Base-by-base conservation (phyloP, 2,888 invertebrate species). In the Meliscaeva auricollis region DNA sequence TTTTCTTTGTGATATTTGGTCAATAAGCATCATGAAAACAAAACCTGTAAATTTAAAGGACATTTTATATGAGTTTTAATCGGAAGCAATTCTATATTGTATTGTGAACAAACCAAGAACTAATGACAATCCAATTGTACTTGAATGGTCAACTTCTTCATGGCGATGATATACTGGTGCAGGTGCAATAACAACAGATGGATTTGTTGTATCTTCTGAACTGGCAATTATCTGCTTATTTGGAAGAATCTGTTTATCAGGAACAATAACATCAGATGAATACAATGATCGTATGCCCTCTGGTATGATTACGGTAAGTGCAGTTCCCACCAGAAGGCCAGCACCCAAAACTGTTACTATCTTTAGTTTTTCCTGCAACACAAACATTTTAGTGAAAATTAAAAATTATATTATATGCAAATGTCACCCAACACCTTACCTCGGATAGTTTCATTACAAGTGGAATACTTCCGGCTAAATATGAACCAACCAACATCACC, bases 401-500 rank as follows among this genome's bases (percentile, higher is more conserved):
- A n/a, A n/a, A n/a, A n/a, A n/a, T n/a, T n/a, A 38, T 8, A 2
- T 38, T 8, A 11, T 8, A 9, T 38, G 7, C 48, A 69, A 32
- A 38, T 32, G 1, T 2, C 3, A 1, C 7, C 4, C 6, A 22
- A 0, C 11, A 46, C 1, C 91, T 92, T 93, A 98, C 99, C 96
- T 99, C 99, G 38, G 99, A 98, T 92, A 99, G 95, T 89, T 95
- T 96, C 92, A 99, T 96, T 88, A 98, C 96, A 87, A 99, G 93
- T 22, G 99, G 99, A 90, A 99, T 96, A 82, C 96, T 97, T 68
- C 99, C 99, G 88, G 98, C 96, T 69, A 98, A 92, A 93, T 98
- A 99, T 73, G 98, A 98, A 1, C 99, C 99, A 76, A 98, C 94
- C 87, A 99, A 93, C 99, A 99, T 99, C 77, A 99, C 97, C 89